Percentiles rank a stretch among this genome's conserved stretches.
phyloP scores from a whole-genome alignment of 1,140 invertebrate genomes.

The Augochlora pura region DNA sequence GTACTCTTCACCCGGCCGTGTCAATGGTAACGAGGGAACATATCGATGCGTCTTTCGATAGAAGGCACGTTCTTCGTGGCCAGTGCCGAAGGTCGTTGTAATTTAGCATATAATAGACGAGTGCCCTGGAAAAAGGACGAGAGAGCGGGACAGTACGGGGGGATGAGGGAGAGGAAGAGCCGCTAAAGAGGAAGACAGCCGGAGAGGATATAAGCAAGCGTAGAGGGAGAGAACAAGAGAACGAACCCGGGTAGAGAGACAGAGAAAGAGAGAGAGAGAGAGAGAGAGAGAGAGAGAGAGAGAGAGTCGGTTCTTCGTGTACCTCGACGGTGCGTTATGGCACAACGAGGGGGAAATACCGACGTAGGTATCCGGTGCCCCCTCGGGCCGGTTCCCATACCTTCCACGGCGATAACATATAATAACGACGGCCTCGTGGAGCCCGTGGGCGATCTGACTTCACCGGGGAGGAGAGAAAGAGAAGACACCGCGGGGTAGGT shows the following conservation, averaged over 20 bases:
- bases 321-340: conserved; percentile 72
- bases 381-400: conserved; percentile 77
- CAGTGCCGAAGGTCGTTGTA: conserved; percentile 61
- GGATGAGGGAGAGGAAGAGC: conserved; percentile 11
- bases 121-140: conserved; percentile 53
- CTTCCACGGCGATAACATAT: conserved; percentile 74
- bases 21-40: conserved; percentile 15
- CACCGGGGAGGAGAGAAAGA: conserved; percentile 57
- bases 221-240: conserved; percentile 35
- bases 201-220: conserved; percentile 25
- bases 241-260: conserved; percentile 1
- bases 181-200: conserved; percentile 37
- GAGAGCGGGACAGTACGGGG: neutral
- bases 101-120: conserved; percentile 69
- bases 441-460: conserved; percentile 70
- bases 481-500: conserved; percentile 62
- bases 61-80: conserved; percentile 25
- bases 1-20: neutral
- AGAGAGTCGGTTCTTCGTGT: conserved; percentile 50
- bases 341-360: conserved; percentile 66
- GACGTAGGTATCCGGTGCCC: conserved; percentile 67
- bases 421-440: conserved; percentile 72
- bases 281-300: conserved; percentile 12
- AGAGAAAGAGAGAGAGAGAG: too few relatives aligned
- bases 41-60: neutral